Conservation (phyloP, 2,113 vertebrate genomes). For the Eleginops maclovinus region DNA sequence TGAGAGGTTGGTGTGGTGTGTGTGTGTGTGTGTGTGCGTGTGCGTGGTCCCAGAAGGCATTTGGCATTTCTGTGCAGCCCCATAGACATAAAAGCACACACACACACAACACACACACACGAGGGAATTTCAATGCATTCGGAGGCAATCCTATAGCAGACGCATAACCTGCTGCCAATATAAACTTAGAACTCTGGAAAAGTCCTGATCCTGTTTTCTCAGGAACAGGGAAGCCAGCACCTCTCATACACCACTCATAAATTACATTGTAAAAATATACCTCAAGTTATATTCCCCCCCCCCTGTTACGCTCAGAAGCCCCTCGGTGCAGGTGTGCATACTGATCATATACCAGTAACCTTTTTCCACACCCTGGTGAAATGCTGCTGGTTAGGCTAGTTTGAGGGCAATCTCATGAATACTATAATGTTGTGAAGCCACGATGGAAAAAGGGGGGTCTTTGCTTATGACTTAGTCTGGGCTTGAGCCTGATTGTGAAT, state of each 20-base stretch:
- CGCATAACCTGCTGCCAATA: not conserved
- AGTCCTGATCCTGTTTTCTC: not conserved
- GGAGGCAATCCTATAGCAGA: not conserved
- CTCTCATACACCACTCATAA: not conserved
- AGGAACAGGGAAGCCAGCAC: too few species aligned
- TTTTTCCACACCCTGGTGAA: constrained; percentile 39
- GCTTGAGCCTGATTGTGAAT: too few species aligned
- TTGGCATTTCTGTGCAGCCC: not conserved
- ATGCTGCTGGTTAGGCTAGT: constrained; percentile 11
- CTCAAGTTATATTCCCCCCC: not conserved
- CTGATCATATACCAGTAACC: constrained; percentile 55
- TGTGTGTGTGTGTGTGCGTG: not conserved
- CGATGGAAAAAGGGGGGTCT: not conserved
- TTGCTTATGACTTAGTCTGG: too few species aligned
- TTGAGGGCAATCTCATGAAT: constrained; percentile 31
- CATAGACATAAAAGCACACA: constrained; percentile 7
- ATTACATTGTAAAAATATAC: not conserved
- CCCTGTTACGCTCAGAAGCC: not conserved
- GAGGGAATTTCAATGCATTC: constrained; percentile 4
- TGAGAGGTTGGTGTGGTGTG: not conserved
- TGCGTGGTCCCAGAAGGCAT: too few species aligned
- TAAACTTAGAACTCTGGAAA: not conserved
- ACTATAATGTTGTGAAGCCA: constrained; percentile 23
- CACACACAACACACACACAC: not conserved
- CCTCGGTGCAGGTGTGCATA: not conserved